These are phyloP conservation scores for Melitaea cinxia DNA, from an alignment of 1,140 invertebrate species.

Conservation along the genomic window DNA sequence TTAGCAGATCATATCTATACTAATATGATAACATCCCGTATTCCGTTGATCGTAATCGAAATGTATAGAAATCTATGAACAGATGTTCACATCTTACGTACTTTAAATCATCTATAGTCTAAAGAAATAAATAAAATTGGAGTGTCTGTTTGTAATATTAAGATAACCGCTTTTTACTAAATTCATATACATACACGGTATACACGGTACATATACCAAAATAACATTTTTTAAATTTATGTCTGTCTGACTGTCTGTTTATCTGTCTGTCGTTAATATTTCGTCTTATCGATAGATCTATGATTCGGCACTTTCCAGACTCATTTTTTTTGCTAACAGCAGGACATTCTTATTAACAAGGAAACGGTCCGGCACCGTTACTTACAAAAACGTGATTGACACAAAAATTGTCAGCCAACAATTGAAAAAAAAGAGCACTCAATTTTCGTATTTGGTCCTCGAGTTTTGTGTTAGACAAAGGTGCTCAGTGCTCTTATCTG, in stretches of 20 bases:
- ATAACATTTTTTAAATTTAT: no score
- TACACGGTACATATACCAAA: no score
- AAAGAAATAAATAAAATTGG: no score
- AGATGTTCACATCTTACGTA: no score
- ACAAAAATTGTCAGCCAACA: constrained; percentile 31
- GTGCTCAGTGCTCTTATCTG: constrained; percentile 54
- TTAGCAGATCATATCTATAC: no score
- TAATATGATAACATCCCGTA: no score
- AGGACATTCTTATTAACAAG: constrained; percentile 16
- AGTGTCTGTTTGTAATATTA: no score
- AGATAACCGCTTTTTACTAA: no score
- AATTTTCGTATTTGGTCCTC: constrained; percentile 45
- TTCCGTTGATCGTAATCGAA: no score
- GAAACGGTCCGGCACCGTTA: constrained; percentile 22
- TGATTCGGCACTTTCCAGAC: constrained; percentile 1
- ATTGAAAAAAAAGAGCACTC: constrained; percentile 33
- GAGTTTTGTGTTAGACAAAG: constrained; percentile 53
- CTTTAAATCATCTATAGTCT: no score
- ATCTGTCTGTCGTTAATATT: background rate
- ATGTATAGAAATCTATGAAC: no score
- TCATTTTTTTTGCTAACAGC: constrained; percentile 4
- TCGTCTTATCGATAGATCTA: background rate
- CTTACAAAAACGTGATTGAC: constrained; percentile 39
- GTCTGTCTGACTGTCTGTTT: background rate
- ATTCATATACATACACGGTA: no score